Base-by-base conservation (phyloP, 1,140 invertebrate genomes). In the Hycleus phaleratus region DNA sequence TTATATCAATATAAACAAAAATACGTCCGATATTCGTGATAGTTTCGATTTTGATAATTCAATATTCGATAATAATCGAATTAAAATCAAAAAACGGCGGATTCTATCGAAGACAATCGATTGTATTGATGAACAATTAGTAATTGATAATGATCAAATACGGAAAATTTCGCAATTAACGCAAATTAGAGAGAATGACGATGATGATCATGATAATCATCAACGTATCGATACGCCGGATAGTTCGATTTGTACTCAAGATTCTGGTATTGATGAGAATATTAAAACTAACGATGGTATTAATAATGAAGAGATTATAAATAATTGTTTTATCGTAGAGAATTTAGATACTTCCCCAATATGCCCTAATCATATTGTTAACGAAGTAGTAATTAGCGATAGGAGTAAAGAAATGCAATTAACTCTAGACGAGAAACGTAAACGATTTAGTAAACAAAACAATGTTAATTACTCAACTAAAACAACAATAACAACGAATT, bases 311-410 rank as follows among this genome's bases (percentile, higher is more conserved):
- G 43, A 44, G 4, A 45, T 44, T 10, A 54, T 26, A 10, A 45
- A 45, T 12, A 26, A 54, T 46, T 24, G 10, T 18, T 26, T 25
- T 8, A 10, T 32, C 32, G 32, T 32, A 32, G 4, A 32, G 7
- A 18, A 18, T 18, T 18, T 32, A 32, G 32, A 39, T 52, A 60
- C 66, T 68, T 66, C 64, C 58, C 61, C 66, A 63, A 62, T 68
- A 68, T 68, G 66, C 57, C 47, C 49, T 26, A 46, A 56, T 32
- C 66, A 66, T 68, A 68, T 62, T 66, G 66, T 48, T 26, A 52
- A 56, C 26, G 66, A 66, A 66, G 64, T 61, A 50, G 42, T 43
- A 40, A 46, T 32, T 10, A 44, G 39, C 38, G 11, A 42, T 54
- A 46, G 43, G 44, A 26, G 45, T 43, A 54, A 18, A 18, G 18